phyloP scores from a whole-genome alignment of 2,113 vertebrate species.

The Ploceus nigricollis region DNA sequence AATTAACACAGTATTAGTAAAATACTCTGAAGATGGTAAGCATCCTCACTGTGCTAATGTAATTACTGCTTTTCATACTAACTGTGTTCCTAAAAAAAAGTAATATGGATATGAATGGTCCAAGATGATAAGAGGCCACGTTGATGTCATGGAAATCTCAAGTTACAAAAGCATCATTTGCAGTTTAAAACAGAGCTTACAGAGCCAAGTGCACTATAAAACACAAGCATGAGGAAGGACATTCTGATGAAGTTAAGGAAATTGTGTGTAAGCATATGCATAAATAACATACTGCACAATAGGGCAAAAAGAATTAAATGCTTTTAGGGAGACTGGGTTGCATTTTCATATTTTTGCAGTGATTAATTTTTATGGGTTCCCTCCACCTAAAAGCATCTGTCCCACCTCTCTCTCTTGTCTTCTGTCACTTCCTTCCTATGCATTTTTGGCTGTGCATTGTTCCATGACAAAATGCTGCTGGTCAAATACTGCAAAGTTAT shows the following conservation, averaged over 20 bases:
- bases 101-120: not conserved
- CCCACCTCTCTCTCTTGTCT: not conserved
- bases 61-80: not conserved
- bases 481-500: not conserved
- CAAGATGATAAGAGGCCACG: not conserved
- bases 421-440: not conserved
- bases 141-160: not conserved
- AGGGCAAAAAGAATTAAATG: not conserved
- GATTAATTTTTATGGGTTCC: not conserved
- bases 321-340: not conserved
- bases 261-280: not conserved
- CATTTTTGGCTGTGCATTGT: accelerated
- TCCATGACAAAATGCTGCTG: not conserved
- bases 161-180: not conserved
- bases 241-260: not conserved
- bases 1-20: not conserved
- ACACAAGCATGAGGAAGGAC: not conserved
- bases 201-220: not conserved
- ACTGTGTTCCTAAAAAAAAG: not conserved
- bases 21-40: not conserved
- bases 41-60: not conserved
- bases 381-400: not conserved
- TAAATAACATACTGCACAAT: not conserved
- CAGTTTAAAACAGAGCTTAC: not conserved
- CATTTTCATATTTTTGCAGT: not conserved